Percentiles rank a stretch among this genome's conserved stretches.
Conservation (phyloP, 2,113 vertebrate species). For the Gobius niger region DNA sequence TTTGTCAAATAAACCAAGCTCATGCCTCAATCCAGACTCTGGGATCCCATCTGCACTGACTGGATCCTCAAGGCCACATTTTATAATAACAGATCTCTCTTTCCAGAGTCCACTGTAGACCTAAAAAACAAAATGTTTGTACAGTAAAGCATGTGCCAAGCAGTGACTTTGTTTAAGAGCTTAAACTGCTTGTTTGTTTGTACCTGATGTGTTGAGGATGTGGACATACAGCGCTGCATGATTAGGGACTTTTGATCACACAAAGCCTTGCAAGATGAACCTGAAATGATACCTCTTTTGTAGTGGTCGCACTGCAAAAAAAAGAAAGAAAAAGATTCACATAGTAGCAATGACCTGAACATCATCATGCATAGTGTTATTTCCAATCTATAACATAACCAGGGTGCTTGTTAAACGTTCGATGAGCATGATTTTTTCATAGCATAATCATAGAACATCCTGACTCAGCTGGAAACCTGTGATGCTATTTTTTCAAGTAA, state of each 20-base stretch:
- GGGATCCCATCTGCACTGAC: conserved; percentile 69
- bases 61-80: conserved; percentile 85
- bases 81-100: conserved; percentile 89
- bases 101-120: conserved; percentile 92
- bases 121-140: conserved; percentile 60
- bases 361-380: neutral
- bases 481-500: neutral
- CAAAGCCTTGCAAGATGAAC: conserved; percentile 89
- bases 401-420: neutral
- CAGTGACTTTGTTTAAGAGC: neutral
- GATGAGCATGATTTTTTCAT: too few relatives aligned
- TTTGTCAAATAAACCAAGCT: conserved; percentile 88
- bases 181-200: neutral
- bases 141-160: neutral
- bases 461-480: conserved; percentile 10
- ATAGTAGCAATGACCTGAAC: conserved; percentile 15
- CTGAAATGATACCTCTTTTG: conserved; percentile 91
- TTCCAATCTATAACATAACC: neutral
- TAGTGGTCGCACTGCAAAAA: conserved; percentile 91
- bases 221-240: conserved; percentile 88
- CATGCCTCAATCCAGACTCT: conserved; percentile 68
- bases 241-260: conserved; percentile 85
- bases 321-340: conserved; percentile 29
- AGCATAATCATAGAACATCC: conserved; percentile 17
- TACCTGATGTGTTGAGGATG: conserved; percentile 88